Base-by-base conservation (phyloP, 2,797 vertebrate genomes). In the Chaunax sp. region DNA sequence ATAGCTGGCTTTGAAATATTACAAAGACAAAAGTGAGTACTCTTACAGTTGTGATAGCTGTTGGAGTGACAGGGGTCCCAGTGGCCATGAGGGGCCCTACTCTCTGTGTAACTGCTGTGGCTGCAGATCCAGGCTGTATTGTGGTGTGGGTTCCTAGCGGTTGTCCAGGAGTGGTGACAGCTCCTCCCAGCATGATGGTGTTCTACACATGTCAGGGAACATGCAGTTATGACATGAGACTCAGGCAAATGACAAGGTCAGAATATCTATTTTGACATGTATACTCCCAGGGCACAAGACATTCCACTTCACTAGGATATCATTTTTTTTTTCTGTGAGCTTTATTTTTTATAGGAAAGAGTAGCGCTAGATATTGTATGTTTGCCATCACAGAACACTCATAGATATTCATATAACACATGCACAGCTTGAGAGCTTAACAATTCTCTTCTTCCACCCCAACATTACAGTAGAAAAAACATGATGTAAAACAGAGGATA, bases 151-250 rank as follows among this genome's bases (percentile, higher is more conserved):
- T 94, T 78, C 94, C 95, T 8, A 96, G 68, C 0, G 94, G 86
- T 64, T 89, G 91, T 33, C 81, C 87, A 9, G 95, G 87, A 3
- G 95, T 90, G 76, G 95, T 87, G 79, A 94, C 93, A 23, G 94
- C 87, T 38, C 95, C 95, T 63, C 96, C 94, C 84, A 97, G 90
- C 87, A 97, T 94, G 66, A 97, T 95, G 64, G 90, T 85, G 78
- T 90, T 93, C 92, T 93, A 44, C 8, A 64, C 0, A 47, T 72
- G 52, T 58, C 64, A 73, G 59, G 41, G 22, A 69, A 81, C 41
- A 56, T 18, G 20, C 25, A 22, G 22, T 45, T 13, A 46, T 43
- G 50, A 66, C 25, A 75, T 44, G 38, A 75, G 20, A 71, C 1
- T 1, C 23, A n/a, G n/a, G 33, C 64, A 60, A 74, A 72, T 56